Conservation (phyloP, 23 tunicate species). For the Styela plicata region DNA sequence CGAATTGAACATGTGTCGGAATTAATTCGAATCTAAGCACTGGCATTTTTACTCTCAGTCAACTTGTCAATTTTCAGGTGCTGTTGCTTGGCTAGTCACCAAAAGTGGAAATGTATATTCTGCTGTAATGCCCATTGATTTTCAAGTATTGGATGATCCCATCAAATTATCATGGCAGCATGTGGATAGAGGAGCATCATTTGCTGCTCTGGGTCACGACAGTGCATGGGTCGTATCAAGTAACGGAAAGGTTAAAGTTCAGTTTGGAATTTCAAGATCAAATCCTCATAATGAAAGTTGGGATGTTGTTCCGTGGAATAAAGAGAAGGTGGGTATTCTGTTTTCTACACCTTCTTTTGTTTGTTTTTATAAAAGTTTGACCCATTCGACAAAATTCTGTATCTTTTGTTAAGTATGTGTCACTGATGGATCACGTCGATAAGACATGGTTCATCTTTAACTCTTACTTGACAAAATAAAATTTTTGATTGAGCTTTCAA, state of each 20-base stretch:
- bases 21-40: too few species aligned
- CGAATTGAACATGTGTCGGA: neutral
- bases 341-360: too few species aligned
- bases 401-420: too few species aligned
- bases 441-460: too few species aligned
- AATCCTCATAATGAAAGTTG: conserved; percentile 7
- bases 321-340: conserved; percentile 17
- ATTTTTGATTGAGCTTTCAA: too few species aligned
- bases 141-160: neutral
- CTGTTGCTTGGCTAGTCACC: conserved; percentile 49
- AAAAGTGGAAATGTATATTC: conserved; percentile 44
- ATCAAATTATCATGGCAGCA: conserved; percentile 31
- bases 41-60: neutral
- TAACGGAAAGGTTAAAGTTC: conserved; percentile 17
- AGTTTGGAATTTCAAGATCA: conserved; percentile 28
- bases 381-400: too few species aligned
- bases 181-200: neutral
- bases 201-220: conserved; percentile 18
- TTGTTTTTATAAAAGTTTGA: too few species aligned
- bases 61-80: conserved; percentile 35
- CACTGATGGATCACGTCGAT: too few species aligned
- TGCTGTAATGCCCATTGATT: conserved; percentile 24
- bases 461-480: too few species aligned
- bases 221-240: conserved; percentile 30
- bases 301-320: conserved; percentile 12